Percentiles rank a stretch among this genome's conserved stretches.
Conservation (phyloP, 2,797 vertebrate genomes). For the Muscicapa comitata region DNA sequence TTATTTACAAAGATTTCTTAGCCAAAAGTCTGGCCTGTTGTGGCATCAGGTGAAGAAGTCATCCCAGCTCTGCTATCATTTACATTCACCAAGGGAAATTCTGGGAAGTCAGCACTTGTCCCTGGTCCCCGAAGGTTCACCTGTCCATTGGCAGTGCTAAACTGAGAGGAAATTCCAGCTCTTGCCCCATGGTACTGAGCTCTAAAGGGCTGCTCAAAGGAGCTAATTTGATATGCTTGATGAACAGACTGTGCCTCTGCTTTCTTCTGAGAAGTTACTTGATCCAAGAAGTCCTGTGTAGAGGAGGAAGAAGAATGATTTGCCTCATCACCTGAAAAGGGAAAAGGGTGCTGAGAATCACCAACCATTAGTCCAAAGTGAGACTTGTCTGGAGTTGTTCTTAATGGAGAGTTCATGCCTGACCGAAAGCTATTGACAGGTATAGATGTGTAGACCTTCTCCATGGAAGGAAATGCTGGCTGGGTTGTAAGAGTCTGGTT, state of each 20-base stretch:
- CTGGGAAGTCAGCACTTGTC: constrained; percentile 91
- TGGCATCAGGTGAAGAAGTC: constrained; percentile 94
- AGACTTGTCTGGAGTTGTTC: constrained; percentile 94
- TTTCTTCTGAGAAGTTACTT: constrained; percentile 97
- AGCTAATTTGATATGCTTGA: constrained; percentile 95
- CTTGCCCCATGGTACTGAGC: constrained; percentile 91
- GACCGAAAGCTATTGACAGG: constrained; percentile 90
- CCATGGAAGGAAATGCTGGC: constrained; percentile 91
- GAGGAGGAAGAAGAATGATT: constrained; percentile 91
- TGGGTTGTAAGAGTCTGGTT: constrained; percentile 89
- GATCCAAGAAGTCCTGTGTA: constrained; percentile 95
- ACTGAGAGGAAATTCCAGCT: constrained; percentile 90
- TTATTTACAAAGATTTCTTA: constrained; percentile 81
- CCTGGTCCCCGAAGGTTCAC: constrained; percentile 89
- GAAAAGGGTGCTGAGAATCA: constrained; percentile 96
- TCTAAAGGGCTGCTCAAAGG: constrained; percentile 96
- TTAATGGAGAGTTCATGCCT: constrained; percentile 92
- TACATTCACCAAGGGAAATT: constrained; percentile 95
- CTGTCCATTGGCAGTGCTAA: constrained; percentile 95
- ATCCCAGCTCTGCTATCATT: constrained; percentile 94
- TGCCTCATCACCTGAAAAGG: constrained; percentile 95
- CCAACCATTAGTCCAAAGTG: constrained; percentile 95
- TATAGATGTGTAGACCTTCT: constrained; percentile 92
- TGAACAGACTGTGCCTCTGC: constrained; percentile 89
- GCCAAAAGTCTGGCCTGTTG: constrained; percentile 95